Evolutionary conservation across 2,888 invertebrate species (phyloP), one percentile per base, ranked within the genome.

Genomic region (Hypercompe scribonia): DNA sequence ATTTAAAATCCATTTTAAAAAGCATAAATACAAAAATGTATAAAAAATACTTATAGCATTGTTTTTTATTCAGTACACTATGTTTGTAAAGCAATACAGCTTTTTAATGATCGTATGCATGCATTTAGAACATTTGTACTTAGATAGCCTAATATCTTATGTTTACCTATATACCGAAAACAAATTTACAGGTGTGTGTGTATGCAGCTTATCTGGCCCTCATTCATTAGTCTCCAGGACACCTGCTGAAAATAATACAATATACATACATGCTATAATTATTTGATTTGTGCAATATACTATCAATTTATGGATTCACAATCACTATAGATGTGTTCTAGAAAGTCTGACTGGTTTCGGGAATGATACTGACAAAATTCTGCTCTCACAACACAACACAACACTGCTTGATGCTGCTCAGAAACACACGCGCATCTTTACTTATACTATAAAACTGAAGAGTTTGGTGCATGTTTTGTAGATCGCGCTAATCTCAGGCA

Each of bases 201-300:
- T 58, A 65, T 58, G 36, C 18, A 36, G 65, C 68, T 72, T 65
- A 68, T 72, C 42, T 65, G 33, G 66, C 61, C n/a, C 34, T 73
- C 65, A 73, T 70, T 65, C 65, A 73, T 73, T 70, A 73, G 46
- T 28, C n/a, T 33, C 65, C 58, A 70, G 61, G 69, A 65, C 65
- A 73, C 73, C 46, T 65, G 42, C 65, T 69, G 69, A 69, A 69
- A 66, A 73, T 66, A 69, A 68, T 65, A 31, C 50, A 18, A n/a
- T n/a, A 64, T n/a, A 33, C 50, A 28, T 42, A 54, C 28, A 28
- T 65, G 39, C 5, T 3, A n/a, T 65, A 24, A 65, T 28, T n/a
- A 39, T 36, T 42, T 42, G 0, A 31, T 18, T 31, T 18, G 42
- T 21, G 10, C 18, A 18, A 28, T 28, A 31, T 58, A 58, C 11